Conservation (phyloP, 2,113 vertebrate genomes). For the Morone chrysops region DNA sequence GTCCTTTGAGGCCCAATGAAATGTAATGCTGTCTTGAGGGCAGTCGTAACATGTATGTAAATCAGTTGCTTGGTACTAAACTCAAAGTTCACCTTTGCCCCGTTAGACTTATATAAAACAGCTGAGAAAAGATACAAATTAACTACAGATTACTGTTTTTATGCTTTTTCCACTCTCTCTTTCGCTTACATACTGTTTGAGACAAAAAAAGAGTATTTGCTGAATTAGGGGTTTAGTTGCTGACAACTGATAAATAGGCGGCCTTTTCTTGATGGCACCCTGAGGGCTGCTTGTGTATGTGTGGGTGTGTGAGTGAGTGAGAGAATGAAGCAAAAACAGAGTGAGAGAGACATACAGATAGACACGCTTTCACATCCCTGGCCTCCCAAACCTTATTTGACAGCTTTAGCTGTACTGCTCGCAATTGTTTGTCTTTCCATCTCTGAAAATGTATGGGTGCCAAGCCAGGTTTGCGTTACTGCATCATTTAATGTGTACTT, state of each 20-base stretch:
- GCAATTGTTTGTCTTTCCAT: constrained; percentile 76
- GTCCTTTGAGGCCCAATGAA: constrained; percentile 68
- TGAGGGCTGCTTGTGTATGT: constrained; percentile 66
- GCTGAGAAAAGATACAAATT: constrained; percentile 64
- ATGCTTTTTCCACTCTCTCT: constrained; percentile 40
- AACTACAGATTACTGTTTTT: constrained; percentile 59
- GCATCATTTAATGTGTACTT: constrained; percentile 76
- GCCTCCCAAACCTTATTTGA: constrained; percentile 73
- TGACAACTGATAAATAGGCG: constrained; percentile 84
- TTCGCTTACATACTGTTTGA: constrained; percentile 62
- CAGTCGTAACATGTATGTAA: constrained; percentile 68
- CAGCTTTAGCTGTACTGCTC: constrained; percentile 71
- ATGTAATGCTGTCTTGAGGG: constrained; percentile 70
- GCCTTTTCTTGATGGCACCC: constrained; percentile 81
- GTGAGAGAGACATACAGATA: constrained; percentile 22
- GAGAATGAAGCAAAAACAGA: constrained; percentile 40
- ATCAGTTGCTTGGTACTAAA: constrained; percentile 67
- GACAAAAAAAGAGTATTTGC: constrained; percentile 74
- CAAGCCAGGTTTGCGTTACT: constrained; percentile 66
- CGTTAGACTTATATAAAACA: constrained; percentile 8
- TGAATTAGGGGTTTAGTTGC: constrained; percentile 83
- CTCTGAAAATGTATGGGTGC: constrained; percentile 57
- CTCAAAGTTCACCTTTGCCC: constrained; percentile 72
- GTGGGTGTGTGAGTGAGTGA: constrained; percentile 35
- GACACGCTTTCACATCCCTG: constrained; percentile 54